Conservation (phyloP, 2,113 vertebrate genomes). For the Scomber scombrus region DNA sequence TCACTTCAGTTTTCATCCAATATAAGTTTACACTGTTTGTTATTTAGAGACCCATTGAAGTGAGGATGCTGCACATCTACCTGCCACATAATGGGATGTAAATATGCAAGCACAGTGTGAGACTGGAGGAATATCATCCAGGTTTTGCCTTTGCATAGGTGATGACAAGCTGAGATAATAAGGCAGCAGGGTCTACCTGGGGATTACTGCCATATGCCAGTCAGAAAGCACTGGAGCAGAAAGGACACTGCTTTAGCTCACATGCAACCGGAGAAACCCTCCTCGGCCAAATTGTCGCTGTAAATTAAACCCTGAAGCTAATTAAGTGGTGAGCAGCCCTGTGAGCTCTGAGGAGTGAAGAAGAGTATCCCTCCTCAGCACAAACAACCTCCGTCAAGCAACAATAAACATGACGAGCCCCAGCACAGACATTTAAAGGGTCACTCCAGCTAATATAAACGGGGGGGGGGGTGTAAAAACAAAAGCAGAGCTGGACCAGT, state of each 20-base stretch:
- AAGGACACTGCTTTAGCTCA: conserved; percentile 36
- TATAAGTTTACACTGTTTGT: not conserved
- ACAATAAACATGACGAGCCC: not conserved
- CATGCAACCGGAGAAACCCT: conserved; percentile 12
- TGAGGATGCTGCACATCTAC: not conserved
- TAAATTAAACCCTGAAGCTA: conserved; percentile 39
- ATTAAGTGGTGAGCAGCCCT: conserved; percentile 35
- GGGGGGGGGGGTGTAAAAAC: not conserved
- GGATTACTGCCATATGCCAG: conserved; percentile 43
- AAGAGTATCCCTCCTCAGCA: not conserved
- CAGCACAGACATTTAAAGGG: too few species aligned
- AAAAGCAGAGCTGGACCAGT: conserved; percentile 39
- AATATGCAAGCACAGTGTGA: not conserved
- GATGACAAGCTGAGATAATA: conserved; percentile 10
- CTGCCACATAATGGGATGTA: not conserved
- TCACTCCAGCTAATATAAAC: not conserved
- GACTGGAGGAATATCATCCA: not conserved
- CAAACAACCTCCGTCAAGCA: conserved; percentile 13
- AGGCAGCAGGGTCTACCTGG: conserved; percentile 36
- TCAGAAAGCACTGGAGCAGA: conserved; percentile 42
- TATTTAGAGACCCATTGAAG: not conserved
- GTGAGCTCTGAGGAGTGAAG: conserved; percentile 1
- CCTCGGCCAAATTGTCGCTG: conserved; percentile 9
- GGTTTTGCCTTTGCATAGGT: conserved; percentile 16
- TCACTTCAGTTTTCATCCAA: not conserved